A percentile compares a stretch with the other conserved stretches of the same genome.
These are phyloP conservation scores for Thrips palmi DNA, from an alignment of 1,140 invertebrate genomes.

Conservation along the genomic window DNA sequence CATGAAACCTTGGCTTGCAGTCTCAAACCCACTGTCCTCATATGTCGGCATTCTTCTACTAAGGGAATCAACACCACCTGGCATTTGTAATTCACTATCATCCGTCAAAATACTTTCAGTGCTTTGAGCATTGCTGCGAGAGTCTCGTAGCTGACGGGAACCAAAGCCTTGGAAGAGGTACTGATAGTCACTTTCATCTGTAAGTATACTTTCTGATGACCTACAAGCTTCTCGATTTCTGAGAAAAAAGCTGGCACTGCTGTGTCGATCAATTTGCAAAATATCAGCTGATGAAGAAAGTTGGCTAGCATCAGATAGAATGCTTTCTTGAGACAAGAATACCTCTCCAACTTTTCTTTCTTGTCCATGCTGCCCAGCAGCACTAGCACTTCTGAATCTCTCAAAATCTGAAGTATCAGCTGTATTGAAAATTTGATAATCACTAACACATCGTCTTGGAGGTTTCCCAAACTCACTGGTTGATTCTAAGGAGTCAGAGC, in stretches of 20 bases:
- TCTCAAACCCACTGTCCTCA: conserved; percentile 24
- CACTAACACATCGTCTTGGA: conserved; percentile 44
- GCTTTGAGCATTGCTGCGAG: conserved; percentile 21
- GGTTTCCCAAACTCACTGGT: conserved; percentile 35
- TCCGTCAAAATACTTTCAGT: conserved; percentile 30
- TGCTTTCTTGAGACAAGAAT: conserved; percentile 62
- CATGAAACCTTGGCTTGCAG: no score
- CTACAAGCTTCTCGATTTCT: conserved; percentile 37
- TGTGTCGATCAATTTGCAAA: conserved; percentile 31
- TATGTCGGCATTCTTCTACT: conserved; percentile 21
- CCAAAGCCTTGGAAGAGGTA: conserved; percentile 20
- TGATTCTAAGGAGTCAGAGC: conserved; percentile 54
- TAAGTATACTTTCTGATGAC: conserved; percentile 57
- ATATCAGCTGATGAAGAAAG: conserved; percentile 33
- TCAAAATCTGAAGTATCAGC: conserved; percentile 15
- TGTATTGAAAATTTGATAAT: conserved; percentile 52
- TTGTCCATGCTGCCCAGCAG: conserved; percentile 17
- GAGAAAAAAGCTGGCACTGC: conserved; percentile 30
- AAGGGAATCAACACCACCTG: conserved; percentile 17
- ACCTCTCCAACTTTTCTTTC: conserved; percentile 28
- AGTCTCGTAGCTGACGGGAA: neutral
- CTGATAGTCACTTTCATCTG: conserved; percentile 50
- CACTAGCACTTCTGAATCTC: conserved; percentile 18
- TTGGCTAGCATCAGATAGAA: conserved; percentile 45
- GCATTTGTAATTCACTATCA: conserved; percentile 33